Conservation (phyloP, 2,113 vertebrate genomes). For the Hypanus sabinus region DNA sequence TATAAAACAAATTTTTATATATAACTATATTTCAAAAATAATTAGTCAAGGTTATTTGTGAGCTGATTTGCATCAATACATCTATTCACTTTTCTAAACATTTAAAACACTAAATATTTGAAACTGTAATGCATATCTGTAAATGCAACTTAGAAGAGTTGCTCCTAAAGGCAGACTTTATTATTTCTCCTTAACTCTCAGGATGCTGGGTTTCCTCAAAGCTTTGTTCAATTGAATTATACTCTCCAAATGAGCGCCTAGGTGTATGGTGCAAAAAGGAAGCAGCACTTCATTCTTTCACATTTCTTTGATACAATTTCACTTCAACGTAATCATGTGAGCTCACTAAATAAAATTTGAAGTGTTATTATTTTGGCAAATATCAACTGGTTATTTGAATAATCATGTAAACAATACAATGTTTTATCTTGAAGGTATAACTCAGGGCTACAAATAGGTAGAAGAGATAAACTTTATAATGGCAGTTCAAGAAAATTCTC, state of each 20-base stretch:
- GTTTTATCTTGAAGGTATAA: background rate
- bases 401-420: background rate
- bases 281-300: background rate
- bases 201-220: background rate
- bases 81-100: background rate
- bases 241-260: too few species aligned
- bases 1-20: background rate
- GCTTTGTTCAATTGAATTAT: background rate
- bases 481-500: background rate
- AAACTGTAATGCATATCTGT: background rate
- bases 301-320: background rate
- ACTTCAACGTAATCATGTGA: background rate
- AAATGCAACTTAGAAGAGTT: background rate
- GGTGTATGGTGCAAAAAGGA: background rate
- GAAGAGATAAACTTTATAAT: background rate
- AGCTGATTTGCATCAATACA: background rate
- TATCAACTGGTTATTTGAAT: background rate
- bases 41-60: too few species aligned
- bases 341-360: background rate
- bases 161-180: background rate
- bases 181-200: background rate
- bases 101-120: background rate
- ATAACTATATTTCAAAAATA: too few species aligned
- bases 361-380: background rate
- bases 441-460: background rate